A percentile compares a stretch with the other conserved stretches of the same genome.
Evolutionary conservation across 2,113 vertebrate genomes (phyloP).

Genomic region (Copsychus sechellarum): DNA sequence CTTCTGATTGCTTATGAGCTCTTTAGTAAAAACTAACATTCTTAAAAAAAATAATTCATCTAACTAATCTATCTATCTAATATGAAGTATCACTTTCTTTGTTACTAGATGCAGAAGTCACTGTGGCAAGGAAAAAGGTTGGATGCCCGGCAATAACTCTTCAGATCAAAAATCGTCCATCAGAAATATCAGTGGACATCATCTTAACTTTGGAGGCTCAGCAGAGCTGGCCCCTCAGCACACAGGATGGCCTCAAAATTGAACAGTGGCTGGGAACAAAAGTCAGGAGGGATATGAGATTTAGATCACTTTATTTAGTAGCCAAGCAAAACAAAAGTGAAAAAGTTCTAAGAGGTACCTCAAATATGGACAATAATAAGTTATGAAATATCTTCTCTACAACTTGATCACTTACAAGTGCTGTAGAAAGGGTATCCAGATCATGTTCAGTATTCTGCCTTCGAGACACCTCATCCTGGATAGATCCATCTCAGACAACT

Average conservation of each 20-base stretch:
- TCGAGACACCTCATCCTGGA: background rate
- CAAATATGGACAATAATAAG: background rate
- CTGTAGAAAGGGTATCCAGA: background rate
- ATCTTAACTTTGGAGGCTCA: slow-evolving; percentile 77
- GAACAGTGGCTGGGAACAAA: slow-evolving; percentile 80
- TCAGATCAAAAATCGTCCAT: slow-evolving; percentile 28
- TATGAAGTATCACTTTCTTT: background rate
- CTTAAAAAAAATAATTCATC: background rate
- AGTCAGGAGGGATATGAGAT: slow-evolving; percentile 29
- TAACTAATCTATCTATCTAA: background rate
- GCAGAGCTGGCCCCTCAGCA: slow-evolving; percentile 75
- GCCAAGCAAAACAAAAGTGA: slow-evolving; percentile 80
- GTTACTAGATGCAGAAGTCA: slow-evolving; percentile 59
- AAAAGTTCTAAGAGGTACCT: slow-evolving; percentile 61
- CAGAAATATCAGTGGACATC: slow-evolving; percentile 82
- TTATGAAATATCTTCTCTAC: background rate
- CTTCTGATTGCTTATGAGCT: background rate
- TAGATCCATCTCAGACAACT: background rate
- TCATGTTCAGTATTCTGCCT: background rate
- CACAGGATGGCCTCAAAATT: slow-evolving; percentile 70
- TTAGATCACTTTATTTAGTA: slow-evolving; percentile 74
- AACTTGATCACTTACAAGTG: background rate
- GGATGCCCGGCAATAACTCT: slow-evolving; percentile 87
- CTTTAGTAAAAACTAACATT: background rate
- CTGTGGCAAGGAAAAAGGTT: slow-evolving; percentile 64